phyloP scores from a whole-genome alignment of 1,140 invertebrate species.

The Hydropsyche tenuis region DNA sequence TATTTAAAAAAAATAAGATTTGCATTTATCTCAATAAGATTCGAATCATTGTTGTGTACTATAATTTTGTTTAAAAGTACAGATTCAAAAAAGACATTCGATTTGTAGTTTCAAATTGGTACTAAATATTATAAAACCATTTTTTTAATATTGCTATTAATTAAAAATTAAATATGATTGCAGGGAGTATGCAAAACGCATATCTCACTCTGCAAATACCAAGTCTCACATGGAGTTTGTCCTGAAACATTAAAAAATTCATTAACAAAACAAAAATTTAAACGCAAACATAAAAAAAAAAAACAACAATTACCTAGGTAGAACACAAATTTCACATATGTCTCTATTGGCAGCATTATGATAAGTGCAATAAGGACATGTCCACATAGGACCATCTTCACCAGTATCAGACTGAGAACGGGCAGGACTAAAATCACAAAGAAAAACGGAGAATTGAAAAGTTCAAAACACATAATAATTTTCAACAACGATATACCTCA shows the following conservation, averaged over 20 bases:
- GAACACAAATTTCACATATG: constrained; percentile 90
- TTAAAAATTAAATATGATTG: too few species aligned
- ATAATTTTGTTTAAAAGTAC: too few species aligned
- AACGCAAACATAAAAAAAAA: too few species aligned
- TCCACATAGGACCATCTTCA: constrained; percentile 72
- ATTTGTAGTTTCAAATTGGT: too few species aligned
- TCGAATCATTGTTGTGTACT: too few species aligned
- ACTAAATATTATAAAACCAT: neutral
- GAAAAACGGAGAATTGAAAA: constrained; percentile 19
- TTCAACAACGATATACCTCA: constrained; percentile 25
- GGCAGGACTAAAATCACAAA: constrained; percentile 1
- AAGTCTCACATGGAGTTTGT: constrained; percentile 9
- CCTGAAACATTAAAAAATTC: neutral
- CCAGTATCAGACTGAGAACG: constrained; percentile 48
- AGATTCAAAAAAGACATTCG: too few species aligned
- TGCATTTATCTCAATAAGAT: too few species aligned
- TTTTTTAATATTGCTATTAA: neutral
- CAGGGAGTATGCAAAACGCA: neutral
- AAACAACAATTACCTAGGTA: constrained; percentile 70
- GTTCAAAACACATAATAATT: constrained; percentile 25
- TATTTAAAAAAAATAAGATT: too few species aligned
- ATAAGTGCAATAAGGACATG: constrained; percentile 92
- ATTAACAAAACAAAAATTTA: neutral
- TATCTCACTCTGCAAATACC: neutral
- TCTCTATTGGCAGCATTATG: constrained; percentile 77